Conservation (phyloP, 1,140 invertebrate species). For the Melanaphis sacchari region DNA sequence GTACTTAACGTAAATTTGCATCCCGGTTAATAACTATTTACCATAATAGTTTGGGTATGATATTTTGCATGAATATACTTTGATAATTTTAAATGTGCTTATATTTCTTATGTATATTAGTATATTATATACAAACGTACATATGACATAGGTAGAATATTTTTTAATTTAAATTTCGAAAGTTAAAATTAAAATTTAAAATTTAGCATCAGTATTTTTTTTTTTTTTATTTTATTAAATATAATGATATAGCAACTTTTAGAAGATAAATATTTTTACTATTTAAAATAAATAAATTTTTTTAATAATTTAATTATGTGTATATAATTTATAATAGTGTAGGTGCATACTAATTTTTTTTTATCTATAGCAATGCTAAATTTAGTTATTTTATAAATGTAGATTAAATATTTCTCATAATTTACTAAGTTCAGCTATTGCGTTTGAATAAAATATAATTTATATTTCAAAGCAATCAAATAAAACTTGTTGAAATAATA, state of each 20-base stretch:
- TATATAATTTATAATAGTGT: not conserved
- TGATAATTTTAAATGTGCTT: not conserved
- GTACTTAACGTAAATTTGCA: not conserved
- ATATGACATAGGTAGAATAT: not conserved
- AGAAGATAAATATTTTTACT: not conserved
- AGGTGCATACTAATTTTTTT: not conserved
- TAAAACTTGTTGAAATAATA: not conserved
- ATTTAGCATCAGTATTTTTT: not conserved
- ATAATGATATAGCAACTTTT: not conserved
- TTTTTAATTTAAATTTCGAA: not conserved
- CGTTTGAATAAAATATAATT: not conserved
- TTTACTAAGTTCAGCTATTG: not conserved
- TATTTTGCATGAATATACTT: slow-evolving; percentile 5
- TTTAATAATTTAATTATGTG: not conserved
- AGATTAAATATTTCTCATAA: not conserved
- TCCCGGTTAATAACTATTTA: not conserved
- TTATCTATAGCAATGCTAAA: not conserved
- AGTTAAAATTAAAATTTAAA: not conserved
- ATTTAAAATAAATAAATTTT: not conserved
- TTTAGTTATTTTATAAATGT: not conserved
- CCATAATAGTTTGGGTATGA: not conserved
- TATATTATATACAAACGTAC: not conserved
- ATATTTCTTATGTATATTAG: not conserved
- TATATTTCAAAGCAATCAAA: too few relatives aligned
- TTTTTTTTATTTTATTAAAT: too few relatives aligned